These are phyloP conservation scores for Zygaena filipendulae DNA, from an alignment of 2,888 invertebrate genomes.

Conservation along the genomic window DNA sequence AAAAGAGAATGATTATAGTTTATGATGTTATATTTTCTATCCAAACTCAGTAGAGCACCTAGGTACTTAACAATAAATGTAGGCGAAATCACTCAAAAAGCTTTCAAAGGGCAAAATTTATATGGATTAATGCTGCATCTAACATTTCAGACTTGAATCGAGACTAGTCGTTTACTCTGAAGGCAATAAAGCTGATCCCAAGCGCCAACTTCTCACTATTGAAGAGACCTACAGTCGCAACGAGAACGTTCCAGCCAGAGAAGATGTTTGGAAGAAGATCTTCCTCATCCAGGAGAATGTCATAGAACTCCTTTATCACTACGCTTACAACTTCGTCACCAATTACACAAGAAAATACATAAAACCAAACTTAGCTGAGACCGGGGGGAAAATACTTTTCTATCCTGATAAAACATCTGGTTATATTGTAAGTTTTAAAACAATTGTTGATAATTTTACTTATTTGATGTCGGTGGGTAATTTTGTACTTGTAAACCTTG, in stretches of 20 bases:
- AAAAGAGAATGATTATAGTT: too few species aligned
- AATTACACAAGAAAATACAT: slow-evolving; percentile 72
- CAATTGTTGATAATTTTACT: neutral
- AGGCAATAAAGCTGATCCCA: slow-evolving; percentile 37
- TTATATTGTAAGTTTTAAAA: slow-evolving; percentile 66
- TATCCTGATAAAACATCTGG: slow-evolving; percentile 72
- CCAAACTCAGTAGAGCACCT: too few species aligned
- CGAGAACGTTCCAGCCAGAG: slow-evolving; percentile 54
- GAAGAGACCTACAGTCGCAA: slow-evolving; percentile 73
- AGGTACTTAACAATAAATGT: too few species aligned
- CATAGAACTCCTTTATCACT: slow-evolving; percentile 73
- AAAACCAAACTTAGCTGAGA: slow-evolving; percentile 77
- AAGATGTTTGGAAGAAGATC: slow-evolving; percentile 73
- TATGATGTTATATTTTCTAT: too few species aligned
- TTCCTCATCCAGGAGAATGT: slow-evolving; percentile 71
- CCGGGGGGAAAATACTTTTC: slow-evolving; percentile 73
- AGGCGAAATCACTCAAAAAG: too few species aligned
- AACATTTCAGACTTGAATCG: slow-evolving; percentile 45
- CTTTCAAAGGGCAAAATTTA: too few species aligned
- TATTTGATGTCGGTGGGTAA: neutral
- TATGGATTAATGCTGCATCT: too few species aligned
- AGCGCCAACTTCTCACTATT: slow-evolving; percentile 49
- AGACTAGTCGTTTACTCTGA: slow-evolving; percentile 39
- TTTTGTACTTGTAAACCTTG: too few species aligned
- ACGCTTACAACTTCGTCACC: slow-evolving; percentile 70